Percentiles rank a stretch among this genome's conserved stretches.
Conservation (phyloP, 2,888 invertebrate genomes). For the Lasioglossum calceatum region DNA sequence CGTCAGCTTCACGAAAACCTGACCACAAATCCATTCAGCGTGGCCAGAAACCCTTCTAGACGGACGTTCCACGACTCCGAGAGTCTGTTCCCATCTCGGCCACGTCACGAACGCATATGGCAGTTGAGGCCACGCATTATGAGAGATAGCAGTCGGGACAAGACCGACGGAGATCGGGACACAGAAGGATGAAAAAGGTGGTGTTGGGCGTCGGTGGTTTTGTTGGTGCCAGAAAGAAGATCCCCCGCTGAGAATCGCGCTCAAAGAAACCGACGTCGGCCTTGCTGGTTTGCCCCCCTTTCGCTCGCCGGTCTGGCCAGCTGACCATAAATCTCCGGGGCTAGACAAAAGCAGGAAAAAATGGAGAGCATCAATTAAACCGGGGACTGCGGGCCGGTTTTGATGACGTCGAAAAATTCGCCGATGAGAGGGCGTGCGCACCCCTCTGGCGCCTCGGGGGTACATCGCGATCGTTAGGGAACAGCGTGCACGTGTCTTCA, state of each 20-base stretch:
- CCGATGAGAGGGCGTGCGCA: conserved; percentile 55
- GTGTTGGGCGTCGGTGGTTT: conserved; percentile 56
- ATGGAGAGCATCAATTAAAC: conserved; percentile 79
- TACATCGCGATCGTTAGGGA: conserved; percentile 55
- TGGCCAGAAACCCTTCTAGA: not conserved
- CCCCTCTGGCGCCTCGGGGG: conserved; percentile 48
- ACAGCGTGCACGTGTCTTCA: conserved; percentile 63
- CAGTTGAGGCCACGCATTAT: conserved; percentile 30
- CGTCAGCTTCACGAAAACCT: not conserved
- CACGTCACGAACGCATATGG: conserved; percentile 51
- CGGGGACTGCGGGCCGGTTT: conserved; percentile 33
- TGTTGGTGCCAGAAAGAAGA: conserved; percentile 67
- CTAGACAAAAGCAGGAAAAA: conserved; percentile 80
- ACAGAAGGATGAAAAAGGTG: conserved; percentile 52
- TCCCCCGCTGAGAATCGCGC: conserved; percentile 75
- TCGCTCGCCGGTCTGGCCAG: conserved; percentile 57
- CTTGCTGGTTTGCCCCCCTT: conserved; percentile 45
- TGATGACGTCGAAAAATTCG: conserved; percentile 73
- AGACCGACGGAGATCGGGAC: conserved; percentile 49
- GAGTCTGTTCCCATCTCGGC: conserved; percentile 11
- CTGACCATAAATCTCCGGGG: conserved; percentile 78
- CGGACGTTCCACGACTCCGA: not conserved
- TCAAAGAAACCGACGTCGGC: conserved; percentile 76
- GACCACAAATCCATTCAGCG: not conserved
- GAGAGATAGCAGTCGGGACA: conserved; percentile 32